Conservation (phyloP, 2,797 vertebrate species). For the Parambassis ranga region DNA sequence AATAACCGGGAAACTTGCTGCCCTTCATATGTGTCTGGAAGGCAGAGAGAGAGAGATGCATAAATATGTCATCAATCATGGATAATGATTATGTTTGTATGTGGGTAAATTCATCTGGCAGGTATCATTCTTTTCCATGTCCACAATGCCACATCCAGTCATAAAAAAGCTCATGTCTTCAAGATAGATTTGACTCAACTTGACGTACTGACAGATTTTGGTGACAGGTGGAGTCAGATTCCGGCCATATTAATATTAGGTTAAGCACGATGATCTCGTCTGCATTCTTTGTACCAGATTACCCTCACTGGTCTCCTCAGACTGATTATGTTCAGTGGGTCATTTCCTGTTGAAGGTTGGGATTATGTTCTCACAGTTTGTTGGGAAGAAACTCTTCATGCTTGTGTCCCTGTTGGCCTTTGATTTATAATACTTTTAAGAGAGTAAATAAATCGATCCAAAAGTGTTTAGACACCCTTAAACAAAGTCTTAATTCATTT, state of each 20-base stretch:
- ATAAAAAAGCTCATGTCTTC: not conserved
- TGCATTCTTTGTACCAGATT: not conserved
- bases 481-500: not conserved
- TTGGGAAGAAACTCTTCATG: not conserved
- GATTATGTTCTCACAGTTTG: slow-evolving; percentile 26
- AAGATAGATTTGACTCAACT: too few relatives aligned
- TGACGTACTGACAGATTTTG: not conserved
- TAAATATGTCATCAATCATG: not conserved
- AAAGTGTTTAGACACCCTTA: not conserved
- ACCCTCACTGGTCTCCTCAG: not conserved
- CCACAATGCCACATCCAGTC: not conserved
- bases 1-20: not conserved
- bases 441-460: not conserved
- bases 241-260: not conserved
- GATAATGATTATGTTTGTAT: not conserved
- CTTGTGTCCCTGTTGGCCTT: not conserved
- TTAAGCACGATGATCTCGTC: not conserved
- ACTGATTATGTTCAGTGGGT: slow-evolving; percentile 12
- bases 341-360: slow-evolving; percentile 45
- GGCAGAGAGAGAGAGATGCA: not conserved
- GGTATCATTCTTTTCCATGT: too few relatives aligned
- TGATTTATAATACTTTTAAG: not conserved
- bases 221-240: not conserved
- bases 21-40: not conserved
- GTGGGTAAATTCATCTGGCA: too few relatives aligned